Evolutionary conservation across 1,140 invertebrate species (phyloP).

Genomic region (Ganaspis sp.): DNA sequence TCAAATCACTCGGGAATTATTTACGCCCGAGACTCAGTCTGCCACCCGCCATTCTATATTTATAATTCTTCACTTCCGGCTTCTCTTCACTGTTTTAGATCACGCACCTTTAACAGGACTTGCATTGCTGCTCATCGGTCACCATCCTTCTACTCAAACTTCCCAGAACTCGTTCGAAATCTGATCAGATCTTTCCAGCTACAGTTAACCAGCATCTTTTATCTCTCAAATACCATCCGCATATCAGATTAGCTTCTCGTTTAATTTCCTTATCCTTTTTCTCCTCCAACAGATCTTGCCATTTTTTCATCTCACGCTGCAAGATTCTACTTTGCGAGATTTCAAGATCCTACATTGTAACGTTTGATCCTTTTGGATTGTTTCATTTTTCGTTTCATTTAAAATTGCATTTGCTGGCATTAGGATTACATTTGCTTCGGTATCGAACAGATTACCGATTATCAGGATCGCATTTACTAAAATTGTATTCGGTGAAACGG

Average conservation of each 20-base stretch:
- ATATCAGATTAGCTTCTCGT: background rate
- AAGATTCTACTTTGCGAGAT: too few relatives aligned
- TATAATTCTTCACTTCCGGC: conserved; percentile 56
- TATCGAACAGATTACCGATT: too few relatives aligned
- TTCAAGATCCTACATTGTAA: too few relatives aligned
- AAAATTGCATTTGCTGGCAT: too few relatives aligned
- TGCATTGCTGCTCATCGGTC: conserved; percentile 5
- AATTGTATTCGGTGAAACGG: too few relatives aligned
- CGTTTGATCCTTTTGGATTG: too few relatives aligned
- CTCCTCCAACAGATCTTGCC: too few relatives aligned
- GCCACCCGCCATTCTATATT: conserved; percentile 54
- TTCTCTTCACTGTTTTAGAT: conserved; percentile 55
- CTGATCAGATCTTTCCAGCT: background rate
- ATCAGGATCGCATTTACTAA: too few relatives aligned
- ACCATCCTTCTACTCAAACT: conserved; percentile 1
- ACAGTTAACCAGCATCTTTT: conserved; percentile 19
- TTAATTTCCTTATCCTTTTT: background rate
- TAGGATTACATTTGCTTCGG: too few relatives aligned
- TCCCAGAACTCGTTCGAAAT: background rate
- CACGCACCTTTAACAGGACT: conserved; percentile 48
- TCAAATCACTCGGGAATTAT: conserved; percentile 39
- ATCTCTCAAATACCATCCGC: background rate
- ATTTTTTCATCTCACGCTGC: too few relatives aligned
- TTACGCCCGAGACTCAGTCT: conserved; percentile 35
- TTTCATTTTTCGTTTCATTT: too few relatives aligned